Conservation (phyloP, 2,113 vertebrate genomes). For the Aegypius monachus region DNA sequence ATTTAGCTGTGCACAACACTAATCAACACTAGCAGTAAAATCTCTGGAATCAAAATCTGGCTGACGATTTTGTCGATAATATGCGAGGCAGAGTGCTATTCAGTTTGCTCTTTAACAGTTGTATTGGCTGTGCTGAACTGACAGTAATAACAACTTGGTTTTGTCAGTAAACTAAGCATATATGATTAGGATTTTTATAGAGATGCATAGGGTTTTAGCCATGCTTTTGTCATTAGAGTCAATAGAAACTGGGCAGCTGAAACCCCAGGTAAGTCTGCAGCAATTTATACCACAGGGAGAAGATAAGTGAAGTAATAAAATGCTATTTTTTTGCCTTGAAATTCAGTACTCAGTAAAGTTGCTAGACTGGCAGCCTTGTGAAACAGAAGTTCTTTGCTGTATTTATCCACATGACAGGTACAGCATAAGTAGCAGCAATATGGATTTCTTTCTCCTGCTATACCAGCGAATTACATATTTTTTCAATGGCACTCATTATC, state of each 20-base stretch:
- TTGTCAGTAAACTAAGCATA: conserved; percentile 47
- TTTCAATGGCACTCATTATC: not conserved
- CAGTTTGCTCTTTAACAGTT: conserved; percentile 21
- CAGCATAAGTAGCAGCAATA: not conserved
- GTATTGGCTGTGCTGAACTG: conserved; percentile 13
- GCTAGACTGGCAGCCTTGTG: conserved; percentile 10
- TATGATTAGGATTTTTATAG: conserved; percentile 53
- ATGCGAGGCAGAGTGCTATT: conserved; percentile 5
- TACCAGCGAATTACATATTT: not conserved
- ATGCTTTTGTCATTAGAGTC: conserved; percentile 50
- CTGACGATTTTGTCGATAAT: conserved; percentile 15
- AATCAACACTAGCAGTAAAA: not conserved
- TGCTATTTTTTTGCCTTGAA: conserved; percentile 26
- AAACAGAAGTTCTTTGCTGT: conserved; percentile 24
- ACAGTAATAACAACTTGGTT: conserved; percentile 51
- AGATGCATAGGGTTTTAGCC: not conserved
- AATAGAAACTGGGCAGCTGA: conserved; percentile 32
- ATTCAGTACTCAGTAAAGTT: conserved; percentile 21
- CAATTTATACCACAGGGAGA: conserved; percentile 24
- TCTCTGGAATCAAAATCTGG: conserved; percentile 30
- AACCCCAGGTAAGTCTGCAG: not conserved
- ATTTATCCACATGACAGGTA: conserved; percentile 10
- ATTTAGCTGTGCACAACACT: not conserved
- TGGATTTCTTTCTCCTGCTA: not conserved
- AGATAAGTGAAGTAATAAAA: conserved; percentile 36